Base-by-base conservation (phyloP, 1,140 invertebrate species). In the Pseudomyrmex gracilis region DNA sequence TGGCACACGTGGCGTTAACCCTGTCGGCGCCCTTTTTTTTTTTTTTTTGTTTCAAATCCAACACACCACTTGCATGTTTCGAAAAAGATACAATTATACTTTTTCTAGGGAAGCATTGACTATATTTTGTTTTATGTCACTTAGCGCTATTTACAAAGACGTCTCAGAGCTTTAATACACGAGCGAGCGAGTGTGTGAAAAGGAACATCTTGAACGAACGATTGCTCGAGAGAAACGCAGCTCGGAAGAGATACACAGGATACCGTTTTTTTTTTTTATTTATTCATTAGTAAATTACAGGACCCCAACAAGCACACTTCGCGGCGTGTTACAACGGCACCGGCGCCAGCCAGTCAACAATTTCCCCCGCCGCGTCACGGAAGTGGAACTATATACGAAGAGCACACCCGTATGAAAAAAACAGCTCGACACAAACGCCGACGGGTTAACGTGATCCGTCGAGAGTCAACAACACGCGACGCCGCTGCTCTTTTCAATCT, bases 81-180 rank as follows among this genome's bases (percentile, higher is more conserved):
- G 34, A 34, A 34, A 55, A 66, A 70, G 24, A 49, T 76, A 64
- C 15, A 45, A 71, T 43, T 80, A 80, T 78, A 78, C 53, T 80
- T 68, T 78, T 12, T 80, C 58, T 20, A 60, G 66, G 63, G 47
- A 43, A 15, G 10, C 67, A 66, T 60, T 64, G 47, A 80, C 66
- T 70, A 70, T 58, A 70, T 80, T 58, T 70, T 64, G 70, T 20
- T 13, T 20, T 13, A 58, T 47, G 43, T 80, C 34, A 80, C 22
- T 70, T 58, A 70, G 34, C 53, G 76, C 53, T 80, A 80, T 80
- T 80, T 80, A 80, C 64, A 80, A 47, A 43, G 20, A 24, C 43
- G 22, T 13, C 47, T n/a, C 5, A n/a, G 49, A 45, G 43, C 64
- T 70, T 68, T 70, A 34, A 34, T 34, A 34, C 34, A 34, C 47